Percentiles rank a stretch among this genome's conserved stretches.
phyloP scores from a whole-genome alignment of 1,140 invertebrate species.

The Proales similis region DNA sequence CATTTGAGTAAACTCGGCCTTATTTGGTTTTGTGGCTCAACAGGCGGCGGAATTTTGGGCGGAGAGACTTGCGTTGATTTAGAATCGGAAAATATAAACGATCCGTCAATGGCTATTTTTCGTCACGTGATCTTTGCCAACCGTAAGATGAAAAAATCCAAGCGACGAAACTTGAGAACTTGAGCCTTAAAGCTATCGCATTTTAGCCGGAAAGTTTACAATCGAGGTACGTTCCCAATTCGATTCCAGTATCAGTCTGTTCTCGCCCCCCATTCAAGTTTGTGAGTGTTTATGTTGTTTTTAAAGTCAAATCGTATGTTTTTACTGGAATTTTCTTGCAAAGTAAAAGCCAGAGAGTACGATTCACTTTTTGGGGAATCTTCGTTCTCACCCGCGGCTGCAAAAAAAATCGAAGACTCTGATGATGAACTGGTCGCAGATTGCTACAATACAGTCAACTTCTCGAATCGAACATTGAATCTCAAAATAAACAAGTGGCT shows the following conservation, averaged over 20 bases:
- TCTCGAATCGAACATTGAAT: no score
- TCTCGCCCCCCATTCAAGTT: constrained; percentile 23
- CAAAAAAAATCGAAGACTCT: constrained; percentile 16
- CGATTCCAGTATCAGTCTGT: constrained; percentile 1
- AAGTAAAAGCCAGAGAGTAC: constrained; percentile 22
- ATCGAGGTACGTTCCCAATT: constrained; percentile 8
- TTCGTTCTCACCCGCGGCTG: no score
- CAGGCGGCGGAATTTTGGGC: constrained; percentile 31
- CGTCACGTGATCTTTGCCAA: constrained; percentile 14
- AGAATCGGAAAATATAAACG: constrained; percentile 14
- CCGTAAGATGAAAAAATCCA: neutral
- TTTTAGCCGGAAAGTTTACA: constrained; percentile 22
- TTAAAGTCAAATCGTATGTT: neutral
- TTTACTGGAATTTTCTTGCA: neutral
- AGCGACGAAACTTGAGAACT: neutral
- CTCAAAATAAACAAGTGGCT: constrained; percentile 36
- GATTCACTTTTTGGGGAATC: no score
- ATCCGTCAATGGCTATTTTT: constrained; percentile 23
- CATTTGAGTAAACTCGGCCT: neutral
- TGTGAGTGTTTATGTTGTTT: constrained; percentile 9
- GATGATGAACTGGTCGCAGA: constrained; percentile 11
- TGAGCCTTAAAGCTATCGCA: neutral
- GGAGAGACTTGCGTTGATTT: constrained; percentile 29
- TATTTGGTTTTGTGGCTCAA: neutral
- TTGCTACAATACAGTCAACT: constrained; percentile 1